Conservation (phyloP, 2,113 vertebrate species). For the Cettia cetti region DNA sequence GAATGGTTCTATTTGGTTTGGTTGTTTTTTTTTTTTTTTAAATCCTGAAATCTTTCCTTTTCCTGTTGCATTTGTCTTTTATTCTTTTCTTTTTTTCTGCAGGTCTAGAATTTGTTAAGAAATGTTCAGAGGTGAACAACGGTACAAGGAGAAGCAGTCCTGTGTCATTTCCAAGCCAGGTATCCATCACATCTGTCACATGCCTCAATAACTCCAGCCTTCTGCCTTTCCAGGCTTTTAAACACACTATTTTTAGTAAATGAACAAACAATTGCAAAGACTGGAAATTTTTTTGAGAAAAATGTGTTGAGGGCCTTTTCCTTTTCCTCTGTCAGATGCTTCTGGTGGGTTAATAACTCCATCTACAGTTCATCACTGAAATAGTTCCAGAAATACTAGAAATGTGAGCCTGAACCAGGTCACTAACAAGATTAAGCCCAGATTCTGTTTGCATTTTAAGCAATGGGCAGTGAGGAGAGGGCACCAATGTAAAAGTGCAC, state of each 20-base stretch:
- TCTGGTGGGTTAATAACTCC: constrained; percentile 59
- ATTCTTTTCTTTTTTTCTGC: not conserved
- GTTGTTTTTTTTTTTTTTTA: not conserved
- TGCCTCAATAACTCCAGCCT: not conserved
- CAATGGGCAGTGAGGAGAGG: not conserved
- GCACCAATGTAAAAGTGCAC: not conserved
- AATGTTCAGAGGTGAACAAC: not conserved
- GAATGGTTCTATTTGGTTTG: not conserved
- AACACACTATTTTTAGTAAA: not conserved
- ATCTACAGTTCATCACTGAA: constrained; percentile 66
- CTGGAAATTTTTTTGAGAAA: not conserved
- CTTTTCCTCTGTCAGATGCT: not conserved
- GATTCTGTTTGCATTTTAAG: not conserved
- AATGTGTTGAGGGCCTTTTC: not conserved
- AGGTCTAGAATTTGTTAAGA: not conserved
- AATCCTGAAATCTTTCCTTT: not conserved
- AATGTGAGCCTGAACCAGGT: not conserved
- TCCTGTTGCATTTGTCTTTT: not conserved
- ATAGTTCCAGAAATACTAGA: not conserved
- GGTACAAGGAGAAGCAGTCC: not conserved
- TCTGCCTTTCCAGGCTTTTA: not conserved
- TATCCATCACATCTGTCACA: not conserved
- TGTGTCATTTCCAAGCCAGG: not conserved
- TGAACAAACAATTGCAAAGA: not conserved
- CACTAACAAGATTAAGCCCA: not conserved